Conservation (phyloP, 2,113 vertebrate species). For the Trogon melanurus region DNA sequence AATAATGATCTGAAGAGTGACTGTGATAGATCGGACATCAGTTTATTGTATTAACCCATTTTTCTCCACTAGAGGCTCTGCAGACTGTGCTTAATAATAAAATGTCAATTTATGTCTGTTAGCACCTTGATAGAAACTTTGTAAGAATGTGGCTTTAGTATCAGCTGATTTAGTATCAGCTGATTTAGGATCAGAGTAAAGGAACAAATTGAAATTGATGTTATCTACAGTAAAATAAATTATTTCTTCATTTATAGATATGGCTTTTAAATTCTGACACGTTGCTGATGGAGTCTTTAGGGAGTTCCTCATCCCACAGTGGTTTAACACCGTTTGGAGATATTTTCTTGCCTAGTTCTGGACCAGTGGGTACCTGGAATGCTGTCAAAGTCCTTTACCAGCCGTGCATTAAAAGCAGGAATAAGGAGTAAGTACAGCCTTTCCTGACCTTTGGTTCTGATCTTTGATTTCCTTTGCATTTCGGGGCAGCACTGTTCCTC, state of each 20-base stretch:
- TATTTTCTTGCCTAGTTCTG: constrained; percentile 4
- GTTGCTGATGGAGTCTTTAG: constrained; percentile 80
- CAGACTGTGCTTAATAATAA: not conserved
- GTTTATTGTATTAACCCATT: not conserved
- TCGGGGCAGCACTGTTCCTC: not conserved
- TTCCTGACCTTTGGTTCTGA: not conserved
- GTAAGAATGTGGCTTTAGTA: not conserved
- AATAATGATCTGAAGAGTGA: not conserved
- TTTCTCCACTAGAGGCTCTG: not conserved
- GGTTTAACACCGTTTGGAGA: constrained; percentile 70
- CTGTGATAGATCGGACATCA: not conserved
- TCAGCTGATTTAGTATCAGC: not conserved
- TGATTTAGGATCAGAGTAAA: not conserved
- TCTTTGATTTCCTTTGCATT: not conserved
- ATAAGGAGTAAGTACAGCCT: constrained; percentile 84
- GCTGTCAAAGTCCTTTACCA: constrained; percentile 91
- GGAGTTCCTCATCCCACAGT: constrained; percentile 33
- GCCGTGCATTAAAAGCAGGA: constrained; percentile 78
- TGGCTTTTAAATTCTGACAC: constrained; percentile 96
- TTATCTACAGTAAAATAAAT: constrained; percentile 16
- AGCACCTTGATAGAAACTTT: not conserved
- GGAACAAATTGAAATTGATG: not conserved
- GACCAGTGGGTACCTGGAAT: constrained; percentile 64
- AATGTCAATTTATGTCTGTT: not conserved
- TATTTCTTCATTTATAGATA: constrained; percentile 76